These are phyloP conservation scores for Mythimna vitellina DNA, from an alignment of 2,888 invertebrate genomes.

Conservation along the genomic window DNA sequence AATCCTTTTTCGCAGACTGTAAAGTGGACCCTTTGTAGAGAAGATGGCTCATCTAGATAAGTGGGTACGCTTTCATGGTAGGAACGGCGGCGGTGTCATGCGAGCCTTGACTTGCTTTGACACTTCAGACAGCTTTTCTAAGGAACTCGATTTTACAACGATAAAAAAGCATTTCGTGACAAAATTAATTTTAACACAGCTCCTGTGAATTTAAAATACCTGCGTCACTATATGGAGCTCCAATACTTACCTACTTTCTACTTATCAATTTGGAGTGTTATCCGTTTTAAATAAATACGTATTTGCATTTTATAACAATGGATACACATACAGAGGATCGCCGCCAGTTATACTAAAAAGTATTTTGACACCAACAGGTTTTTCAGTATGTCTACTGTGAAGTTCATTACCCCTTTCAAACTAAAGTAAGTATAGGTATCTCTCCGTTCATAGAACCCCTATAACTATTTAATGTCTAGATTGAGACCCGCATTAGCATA, in stretches of 20 bases:
- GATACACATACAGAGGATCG: slow-evolving; percentile 6
- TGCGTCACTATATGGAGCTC: neutral
- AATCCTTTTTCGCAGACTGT: slow-evolving; percentile 73
- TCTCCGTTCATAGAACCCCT: slow-evolving; percentile 18
- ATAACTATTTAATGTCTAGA: slow-evolving; percentile 17
- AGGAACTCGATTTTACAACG: slow-evolving; percentile 59
- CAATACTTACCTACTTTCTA: neutral
- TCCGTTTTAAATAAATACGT: slow-evolving; percentile 27
- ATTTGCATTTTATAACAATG: slow-evolving; percentile 53
- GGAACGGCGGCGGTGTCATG: slow-evolving; percentile 66
- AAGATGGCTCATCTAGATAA: slow-evolving; percentile 89
- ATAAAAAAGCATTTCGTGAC: slow-evolving; percentile 40
- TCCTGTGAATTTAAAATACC: slow-evolving; percentile 2
- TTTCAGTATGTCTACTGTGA: slow-evolving; percentile 30
- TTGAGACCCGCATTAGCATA: slow-evolving; percentile 20
- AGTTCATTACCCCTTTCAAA: slow-evolving; percentile 50
- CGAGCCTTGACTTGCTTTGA: slow-evolving; percentile 65
- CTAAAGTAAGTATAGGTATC: neutral
- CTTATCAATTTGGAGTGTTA: slow-evolving; percentile 1
- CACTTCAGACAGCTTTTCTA: slow-evolving; percentile 61
- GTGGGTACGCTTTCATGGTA: slow-evolving; percentile 83
- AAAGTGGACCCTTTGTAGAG: slow-evolving; percentile 76
- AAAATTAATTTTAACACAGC: neutral
- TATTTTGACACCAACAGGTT: slow-evolving; percentile 35
- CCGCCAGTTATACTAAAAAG: slow-evolving; percentile 21